Conservation (phyloP, 2,888 invertebrate genomes). For the Alviniconcha strummeri region DNA sequence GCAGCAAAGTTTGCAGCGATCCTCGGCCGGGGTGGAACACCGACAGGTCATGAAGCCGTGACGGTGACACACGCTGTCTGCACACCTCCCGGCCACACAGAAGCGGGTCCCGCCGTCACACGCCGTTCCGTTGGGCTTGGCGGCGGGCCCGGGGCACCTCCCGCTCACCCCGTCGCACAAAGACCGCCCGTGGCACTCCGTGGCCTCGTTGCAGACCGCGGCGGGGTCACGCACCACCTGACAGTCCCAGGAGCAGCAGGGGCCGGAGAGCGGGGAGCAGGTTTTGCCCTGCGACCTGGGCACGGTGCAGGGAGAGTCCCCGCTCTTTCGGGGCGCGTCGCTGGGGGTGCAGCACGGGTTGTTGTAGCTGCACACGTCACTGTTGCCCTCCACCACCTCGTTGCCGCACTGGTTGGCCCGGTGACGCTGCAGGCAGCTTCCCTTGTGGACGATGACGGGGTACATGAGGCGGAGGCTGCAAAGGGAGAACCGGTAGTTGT, state of each 20-base stretch:
- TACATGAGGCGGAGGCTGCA: slow-evolving; percentile 61
- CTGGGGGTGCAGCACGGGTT: slow-evolving; percentile 59
- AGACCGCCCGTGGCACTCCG: slow-evolving; percentile 48
- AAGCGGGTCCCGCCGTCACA: slow-evolving; percentile 50
- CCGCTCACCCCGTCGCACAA: slow-evolving; percentile 50
- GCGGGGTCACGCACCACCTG: slow-evolving; percentile 1
- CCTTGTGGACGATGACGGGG: slow-evolving; percentile 61
- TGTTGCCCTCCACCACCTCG: slow-evolving; percentile 55
- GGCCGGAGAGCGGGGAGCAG: slow-evolving; percentile 51
- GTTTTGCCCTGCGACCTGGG: slow-evolving; percentile 47
- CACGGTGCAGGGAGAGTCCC: slow-evolving; percentile 53
- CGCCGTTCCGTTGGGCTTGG: slow-evolving; percentile 43
- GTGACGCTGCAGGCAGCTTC: slow-evolving; percentile 48
- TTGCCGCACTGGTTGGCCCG: slow-evolving; percentile 58
- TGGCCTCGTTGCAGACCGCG: slow-evolving; percentile 45
- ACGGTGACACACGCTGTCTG: slow-evolving; percentile 47
- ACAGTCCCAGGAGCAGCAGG: slow-evolving; percentile 55
- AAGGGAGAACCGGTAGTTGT: slow-evolving; percentile 60
- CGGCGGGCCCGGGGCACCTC: slow-evolving; percentile 46
- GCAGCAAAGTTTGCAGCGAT: slow-evolving; percentile 55
- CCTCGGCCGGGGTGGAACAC: slow-evolving; percentile 33
- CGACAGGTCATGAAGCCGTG: slow-evolving; percentile 46
- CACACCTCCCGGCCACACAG: slow-evolving; percentile 51
- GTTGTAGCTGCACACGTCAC: slow-evolving; percentile 42
- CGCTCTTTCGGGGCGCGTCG: slow-evolving; percentile 26